Evolutionary conservation across 2,797 vertebrate species (phyloP), one percentile per base, ranked within the genome.

Genomic region (Xenopus petersii): DNA sequence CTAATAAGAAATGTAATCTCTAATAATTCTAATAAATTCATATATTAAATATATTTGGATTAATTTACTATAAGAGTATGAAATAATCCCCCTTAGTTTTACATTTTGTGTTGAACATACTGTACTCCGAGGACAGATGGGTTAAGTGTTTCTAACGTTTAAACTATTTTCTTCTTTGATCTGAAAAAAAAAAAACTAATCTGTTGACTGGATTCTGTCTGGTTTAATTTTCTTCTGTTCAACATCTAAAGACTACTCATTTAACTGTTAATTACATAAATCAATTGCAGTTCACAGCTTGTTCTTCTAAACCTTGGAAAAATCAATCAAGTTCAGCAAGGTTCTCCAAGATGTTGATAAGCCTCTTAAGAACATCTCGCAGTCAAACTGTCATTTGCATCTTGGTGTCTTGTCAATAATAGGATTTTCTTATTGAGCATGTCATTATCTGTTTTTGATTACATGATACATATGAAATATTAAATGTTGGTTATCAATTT

Each of bases 261-360:
- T 79, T 69, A 73, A 60, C 46, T 74, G 71, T 79, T 79, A 79
- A 79, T 79, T 79, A 55, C 60, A 59, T 69, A 73, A 73, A 78
- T 69, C 75, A 78, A 73, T 78, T 73, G 67, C 65, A 68, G 17
- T 64, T 78, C 51, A 69, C 26, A 42, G 60, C 63, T 15, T 68
- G 75, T 68, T 64, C 60, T 60, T 56, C 33, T 49, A 49, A 64
- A 56, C 64, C 54, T 67, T 63, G 21, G 13, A 61, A 61, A 61
- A 17, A 61, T 61, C 49, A 51, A 62, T 72, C 64, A 73, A 64
- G 58, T 61, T 68, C 70, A 73, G 63, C 72, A 72, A 64, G 54
- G 26, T 73, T 68, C 56, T 16, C 51, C 71, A 72, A 67, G 54
- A 67, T 10, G 12, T 65, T n/a, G 7, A 26, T 61, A 61, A 30